Conservation (phyloP, 2,888 invertebrate species). For the Oxystoma pomonae region DNA sequence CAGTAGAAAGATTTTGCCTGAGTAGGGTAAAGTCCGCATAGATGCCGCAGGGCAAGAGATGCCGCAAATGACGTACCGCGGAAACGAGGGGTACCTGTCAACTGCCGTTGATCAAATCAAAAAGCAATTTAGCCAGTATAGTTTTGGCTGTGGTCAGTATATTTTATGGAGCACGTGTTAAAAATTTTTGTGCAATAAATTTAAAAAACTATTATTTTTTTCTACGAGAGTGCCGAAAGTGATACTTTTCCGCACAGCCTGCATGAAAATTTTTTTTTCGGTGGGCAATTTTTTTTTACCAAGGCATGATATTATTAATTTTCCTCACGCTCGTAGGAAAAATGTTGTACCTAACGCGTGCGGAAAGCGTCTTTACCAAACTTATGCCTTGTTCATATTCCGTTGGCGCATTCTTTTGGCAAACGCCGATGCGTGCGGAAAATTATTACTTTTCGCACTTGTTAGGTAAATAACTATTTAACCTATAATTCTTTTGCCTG, state of each 20-base stretch:
- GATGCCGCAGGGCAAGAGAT: not conserved
- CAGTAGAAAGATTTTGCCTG: no score
- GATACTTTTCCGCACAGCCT: no score
- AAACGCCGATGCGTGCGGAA: not conserved
- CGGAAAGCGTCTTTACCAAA: not conserved
- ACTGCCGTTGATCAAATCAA: not conserved
- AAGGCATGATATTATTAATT: no score
- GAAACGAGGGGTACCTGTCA: not conserved
- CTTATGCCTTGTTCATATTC: not conserved
- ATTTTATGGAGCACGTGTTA: not conserved
- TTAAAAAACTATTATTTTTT: not conserved
- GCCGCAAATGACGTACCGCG: not conserved
- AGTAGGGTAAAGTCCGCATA: not conserved
- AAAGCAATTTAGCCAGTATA: not conserved
- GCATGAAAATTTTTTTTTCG: no score
- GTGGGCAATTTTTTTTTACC: no score
- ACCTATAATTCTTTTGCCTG: no score
- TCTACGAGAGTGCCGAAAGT: no score
- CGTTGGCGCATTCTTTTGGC: not conserved
- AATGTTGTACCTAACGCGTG: not conserved
- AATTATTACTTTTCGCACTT: not conserved
- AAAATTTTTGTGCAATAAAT: not conserved
- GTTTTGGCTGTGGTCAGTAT: not conserved
- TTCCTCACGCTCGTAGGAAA: not conserved
- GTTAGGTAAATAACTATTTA: not conserved